These are phyloP conservation scores for Drepana arcuata DNA, from an alignment of 1,140 invertebrate species.

Conservation along the genomic window DNA sequence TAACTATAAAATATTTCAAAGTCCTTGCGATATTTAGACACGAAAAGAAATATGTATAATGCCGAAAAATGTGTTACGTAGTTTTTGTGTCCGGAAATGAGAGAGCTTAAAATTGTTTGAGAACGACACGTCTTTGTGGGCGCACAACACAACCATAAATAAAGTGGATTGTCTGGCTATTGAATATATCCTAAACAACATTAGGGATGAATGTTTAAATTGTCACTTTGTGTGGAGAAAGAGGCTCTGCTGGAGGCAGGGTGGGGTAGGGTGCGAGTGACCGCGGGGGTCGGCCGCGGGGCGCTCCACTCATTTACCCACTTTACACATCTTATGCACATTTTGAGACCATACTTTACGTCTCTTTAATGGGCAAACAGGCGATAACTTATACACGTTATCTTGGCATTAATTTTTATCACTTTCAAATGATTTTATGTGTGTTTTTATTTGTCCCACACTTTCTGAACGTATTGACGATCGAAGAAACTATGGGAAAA, in stretches of 20 bases:
- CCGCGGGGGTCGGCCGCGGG: conserved; percentile 21
- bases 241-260: conserved; percentile 34
- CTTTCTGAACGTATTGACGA: too few relatives aligned
- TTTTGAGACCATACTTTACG: too few relatives aligned
- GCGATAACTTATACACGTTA: too few relatives aligned
- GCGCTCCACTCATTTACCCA: conserved; percentile 25
- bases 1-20: too few relatives aligned
- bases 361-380: too few relatives aligned
- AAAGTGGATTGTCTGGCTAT: conserved; percentile 51
- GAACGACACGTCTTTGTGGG: conserved; percentile 35
- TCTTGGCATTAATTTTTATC: too few relatives aligned
- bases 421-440: too few relatives aligned
- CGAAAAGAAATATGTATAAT: too few relatives aligned
- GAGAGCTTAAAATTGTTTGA: conserved; percentile 45
- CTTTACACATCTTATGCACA: conserved; percentile 16
- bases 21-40: too few relatives aligned
- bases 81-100: conserved; percentile 52
- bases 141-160: conserved; percentile 56
- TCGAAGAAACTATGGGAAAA: too few relatives aligned
- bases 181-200: conserved; percentile 62
- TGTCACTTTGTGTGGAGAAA: conserved; percentile 59
- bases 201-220: conserved; percentile 61
- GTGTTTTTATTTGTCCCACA: too few relatives aligned
- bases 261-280: conserved; percentile 4
- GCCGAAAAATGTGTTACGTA: too few relatives aligned